Evolutionary conservation across 2,797 vertebrate species (phyloP).

Genomic region (Euphonia xanthogaster): DNA sequence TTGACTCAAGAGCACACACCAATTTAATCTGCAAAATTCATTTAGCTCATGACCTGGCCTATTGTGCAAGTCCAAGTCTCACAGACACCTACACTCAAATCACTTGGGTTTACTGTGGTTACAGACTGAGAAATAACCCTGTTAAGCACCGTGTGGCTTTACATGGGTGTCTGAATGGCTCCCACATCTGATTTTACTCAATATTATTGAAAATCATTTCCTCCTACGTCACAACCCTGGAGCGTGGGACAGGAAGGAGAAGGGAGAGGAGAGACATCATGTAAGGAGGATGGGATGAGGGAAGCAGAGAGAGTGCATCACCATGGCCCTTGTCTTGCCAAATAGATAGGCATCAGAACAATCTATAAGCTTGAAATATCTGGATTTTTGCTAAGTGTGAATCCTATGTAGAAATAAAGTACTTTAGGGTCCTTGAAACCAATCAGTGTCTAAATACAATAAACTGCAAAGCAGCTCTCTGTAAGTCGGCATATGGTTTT

Average conservation of each 20-base stretch:
- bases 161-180: neutral
- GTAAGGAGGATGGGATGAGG: neutral
- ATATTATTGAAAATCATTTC: neutral
- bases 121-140: neutral
- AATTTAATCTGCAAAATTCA: neutral
- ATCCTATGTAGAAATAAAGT: neutral
- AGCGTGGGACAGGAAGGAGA: neutral
- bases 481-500: neutral
- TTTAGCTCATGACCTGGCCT: neutral
- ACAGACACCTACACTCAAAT: neutral
- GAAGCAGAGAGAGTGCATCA: neutral
- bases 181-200: neutral
- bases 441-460: neutral
- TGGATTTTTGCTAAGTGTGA: neutral
- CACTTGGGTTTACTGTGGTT: neutral
- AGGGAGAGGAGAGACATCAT: neutral
- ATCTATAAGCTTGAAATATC: neutral
- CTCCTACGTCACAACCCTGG: neutral
- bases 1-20: neutral
- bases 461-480: neutral
- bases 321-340: neutral
- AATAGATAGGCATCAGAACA: neutral
- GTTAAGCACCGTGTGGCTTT: neutral
- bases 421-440: neutral
- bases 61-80: neutral